These are phyloP conservation scores for Nomia melanderi DNA, from an alignment of 1,140 invertebrate species.

Conservation along the genomic window DNA sequence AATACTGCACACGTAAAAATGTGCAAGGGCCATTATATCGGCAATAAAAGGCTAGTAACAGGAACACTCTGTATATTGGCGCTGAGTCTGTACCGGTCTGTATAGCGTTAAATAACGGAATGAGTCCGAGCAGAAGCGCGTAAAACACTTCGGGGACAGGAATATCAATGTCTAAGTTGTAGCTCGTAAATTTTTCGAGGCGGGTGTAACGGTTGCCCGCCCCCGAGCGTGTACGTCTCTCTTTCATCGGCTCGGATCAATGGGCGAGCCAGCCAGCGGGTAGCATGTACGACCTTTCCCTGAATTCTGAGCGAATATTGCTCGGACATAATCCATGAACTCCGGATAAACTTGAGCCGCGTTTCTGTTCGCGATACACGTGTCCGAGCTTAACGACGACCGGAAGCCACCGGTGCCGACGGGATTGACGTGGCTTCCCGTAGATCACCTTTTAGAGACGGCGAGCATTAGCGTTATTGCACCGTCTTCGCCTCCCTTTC, in stretches of 20 bases:
- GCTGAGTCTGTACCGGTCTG: background rate
- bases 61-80: background rate
- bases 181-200: slow-evolving; percentile 15
- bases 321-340: slow-evolving; percentile 16
- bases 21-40: no score
- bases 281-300: background rate
- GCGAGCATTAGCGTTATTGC: slow-evolving; percentile 45
- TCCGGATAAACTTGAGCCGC: slow-evolving; percentile 16
- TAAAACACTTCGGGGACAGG: background rate
- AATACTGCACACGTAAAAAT: no score
- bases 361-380: slow-evolving; percentile 17
- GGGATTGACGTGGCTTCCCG: slow-evolving; percentile 25
- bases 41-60: no score
- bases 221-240: no score
- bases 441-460: slow-evolving; percentile 31
- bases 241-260: slow-evolving; percentile 32
- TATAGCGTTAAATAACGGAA: background rate
- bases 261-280: background rate
- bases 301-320: slow-evolving; percentile 23
- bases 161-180: background rate
- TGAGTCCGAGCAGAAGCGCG: background rate
- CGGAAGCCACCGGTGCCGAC: slow-evolving; percentile 7
- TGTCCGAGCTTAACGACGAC: slow-evolving; percentile 8
- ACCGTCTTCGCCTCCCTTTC: slow-evolving; percentile 14
- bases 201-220: background rate